Evolutionary conservation across 2,888 invertebrate species (phyloP).

Genomic region (Cosmia pyralina): DNA sequence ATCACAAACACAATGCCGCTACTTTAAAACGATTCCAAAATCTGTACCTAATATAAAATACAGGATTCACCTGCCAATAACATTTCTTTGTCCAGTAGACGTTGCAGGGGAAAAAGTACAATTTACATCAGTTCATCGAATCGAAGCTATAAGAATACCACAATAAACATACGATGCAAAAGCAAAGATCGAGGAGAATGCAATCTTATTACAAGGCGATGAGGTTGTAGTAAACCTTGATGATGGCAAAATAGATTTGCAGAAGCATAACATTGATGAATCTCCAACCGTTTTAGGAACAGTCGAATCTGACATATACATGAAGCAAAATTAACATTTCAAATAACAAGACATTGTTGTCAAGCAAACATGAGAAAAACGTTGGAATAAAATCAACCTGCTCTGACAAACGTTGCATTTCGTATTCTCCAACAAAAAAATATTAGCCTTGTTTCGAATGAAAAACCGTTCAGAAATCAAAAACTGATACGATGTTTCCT

Average conservation of each 20-base stretch:
- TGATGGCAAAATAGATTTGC: conserved; percentile 62
- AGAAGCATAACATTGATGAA: conserved; percentile 83
- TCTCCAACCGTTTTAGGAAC: conserved; percentile 84
- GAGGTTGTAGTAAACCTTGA: conserved; percentile 1
- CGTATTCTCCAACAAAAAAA: conserved; percentile 74
- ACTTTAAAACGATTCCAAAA: conserved; percentile 75
- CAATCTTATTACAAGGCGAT: conserved; percentile 13
- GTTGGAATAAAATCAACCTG: conserved; percentile 77
- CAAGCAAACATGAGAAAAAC: conserved; percentile 76
- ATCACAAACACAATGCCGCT: conserved; percentile 67
- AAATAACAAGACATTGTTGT: conserved; percentile 84
- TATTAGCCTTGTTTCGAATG: conserved; percentile 63
- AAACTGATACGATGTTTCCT: conserved; percentile 54
- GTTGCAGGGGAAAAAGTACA: conserved; percentile 77
- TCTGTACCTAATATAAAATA: conserved; percentile 81
- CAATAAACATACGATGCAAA: conserved; percentile 33
- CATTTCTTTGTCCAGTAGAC: conserved; percentile 82
- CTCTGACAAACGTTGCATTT: conserved; percentile 74
- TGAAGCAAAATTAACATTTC: conserved; percentile 86
- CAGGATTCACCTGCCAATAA: conserved; percentile 87
- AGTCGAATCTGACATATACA: conserved; percentile 84
- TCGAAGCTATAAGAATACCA: conserved; percentile 73
- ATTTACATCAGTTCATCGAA: conserved; percentile 86
- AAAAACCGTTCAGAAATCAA: conserved; percentile 63
- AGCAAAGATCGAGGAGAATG: conserved; percentile 30